Evolutionary conservation across 1,140 invertebrate species (phyloP).

Genomic region (Zaprionus camerounensis): DNA sequence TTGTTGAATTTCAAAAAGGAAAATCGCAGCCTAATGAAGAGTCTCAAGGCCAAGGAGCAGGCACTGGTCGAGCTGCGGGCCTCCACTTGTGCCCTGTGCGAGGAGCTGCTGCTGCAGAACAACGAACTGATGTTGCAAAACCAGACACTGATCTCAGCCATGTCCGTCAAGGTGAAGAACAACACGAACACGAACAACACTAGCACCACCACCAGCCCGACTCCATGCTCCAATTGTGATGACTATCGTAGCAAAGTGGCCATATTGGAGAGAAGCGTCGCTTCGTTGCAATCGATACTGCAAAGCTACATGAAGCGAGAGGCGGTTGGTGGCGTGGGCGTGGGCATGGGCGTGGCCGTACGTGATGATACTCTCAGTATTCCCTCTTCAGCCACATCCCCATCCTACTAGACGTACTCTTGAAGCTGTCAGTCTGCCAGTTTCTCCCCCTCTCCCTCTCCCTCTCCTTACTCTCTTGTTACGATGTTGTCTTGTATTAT

Average conservation of each 20-base stretch:
- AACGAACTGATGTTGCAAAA: conserved; percentile 45
- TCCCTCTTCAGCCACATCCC: neutral
- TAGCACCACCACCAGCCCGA: too few relatives aligned
- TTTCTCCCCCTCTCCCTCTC: too few relatives aligned
- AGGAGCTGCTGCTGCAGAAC: conserved; percentile 43
- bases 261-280: conserved; percentile 23
- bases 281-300: conserved; percentile 11
- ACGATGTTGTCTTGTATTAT: neutral
- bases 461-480: neutral
- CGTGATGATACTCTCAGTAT: neutral
- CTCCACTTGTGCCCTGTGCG: conserved; percentile 32
- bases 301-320: neutral
- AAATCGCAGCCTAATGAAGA: conserved; percentile 46
- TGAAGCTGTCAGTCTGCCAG: too few relatives aligned
- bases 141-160: conserved; percentile 15
- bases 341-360: too few relatives aligned
- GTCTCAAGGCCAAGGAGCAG: conserved; percentile 40
- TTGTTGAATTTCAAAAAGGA: conserved; percentile 70
- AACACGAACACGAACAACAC: too few relatives aligned
- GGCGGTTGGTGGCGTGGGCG: too few relatives aligned
- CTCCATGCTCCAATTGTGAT: conserved; percentile 34
- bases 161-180: conserved; percentile 6
- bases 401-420: neutral
- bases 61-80: conserved; percentile 36
- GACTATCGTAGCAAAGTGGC: conserved; percentile 13